phyloP scores from a whole-genome alignment of 2,797 vertebrate genomes.

The Echiichthys vipera region DNA sequence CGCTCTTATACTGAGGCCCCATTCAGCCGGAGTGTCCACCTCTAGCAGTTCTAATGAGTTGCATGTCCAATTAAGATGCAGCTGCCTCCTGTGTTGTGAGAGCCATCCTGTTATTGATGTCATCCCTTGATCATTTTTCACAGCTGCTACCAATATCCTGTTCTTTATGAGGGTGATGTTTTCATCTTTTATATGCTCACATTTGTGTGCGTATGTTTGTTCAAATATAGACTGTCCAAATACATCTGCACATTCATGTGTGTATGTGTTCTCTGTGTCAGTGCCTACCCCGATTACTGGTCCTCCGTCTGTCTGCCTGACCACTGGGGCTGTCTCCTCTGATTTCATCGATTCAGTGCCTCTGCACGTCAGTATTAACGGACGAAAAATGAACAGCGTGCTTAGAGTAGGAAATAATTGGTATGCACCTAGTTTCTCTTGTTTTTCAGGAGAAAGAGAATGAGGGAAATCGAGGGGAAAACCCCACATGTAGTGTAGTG shows the following conservation, averaged over 20 bases:
- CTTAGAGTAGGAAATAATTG: conserved; percentile 64
- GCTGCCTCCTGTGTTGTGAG: conserved; percentile 70
- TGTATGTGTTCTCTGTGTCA: conserved; percentile 41
- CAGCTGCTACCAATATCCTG: conserved; percentile 81
- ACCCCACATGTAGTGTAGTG: neutral
- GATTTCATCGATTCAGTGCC: conserved; percentile 71
- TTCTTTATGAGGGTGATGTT: conserved; percentile 77
- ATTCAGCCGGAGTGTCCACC: too few relatives aligned
- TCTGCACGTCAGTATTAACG: conserved; percentile 67
- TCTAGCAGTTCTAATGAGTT: conserved; percentile 68
- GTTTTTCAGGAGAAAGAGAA: conserved; percentile 24
- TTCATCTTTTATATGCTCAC: conserved; percentile 75
- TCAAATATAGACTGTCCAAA: conserved; percentile 75
- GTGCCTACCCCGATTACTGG: conserved; percentile 61
- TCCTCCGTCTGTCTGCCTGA: conserved; percentile 62
- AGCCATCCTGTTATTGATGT: conserved; percentile 77
- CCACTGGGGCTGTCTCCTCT: conserved; percentile 66
- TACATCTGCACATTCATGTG: conserved; percentile 56
- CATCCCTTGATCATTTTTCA: conserved; percentile 81
- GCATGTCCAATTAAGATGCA: conserved; percentile 77
- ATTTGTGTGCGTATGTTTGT: conserved; percentile 63
- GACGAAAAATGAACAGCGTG: conserved; percentile 62
- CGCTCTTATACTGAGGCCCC: too few relatives aligned
- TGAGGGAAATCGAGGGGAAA: conserved; percentile 6
- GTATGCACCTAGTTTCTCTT: conserved; percentile 49